A percentile compares a stretch with the other conserved stretches of the same genome.
phyloP scores from a whole-genome alignment of 2,888 invertebrate genomes.

The Alsophila aescularia region DNA sequence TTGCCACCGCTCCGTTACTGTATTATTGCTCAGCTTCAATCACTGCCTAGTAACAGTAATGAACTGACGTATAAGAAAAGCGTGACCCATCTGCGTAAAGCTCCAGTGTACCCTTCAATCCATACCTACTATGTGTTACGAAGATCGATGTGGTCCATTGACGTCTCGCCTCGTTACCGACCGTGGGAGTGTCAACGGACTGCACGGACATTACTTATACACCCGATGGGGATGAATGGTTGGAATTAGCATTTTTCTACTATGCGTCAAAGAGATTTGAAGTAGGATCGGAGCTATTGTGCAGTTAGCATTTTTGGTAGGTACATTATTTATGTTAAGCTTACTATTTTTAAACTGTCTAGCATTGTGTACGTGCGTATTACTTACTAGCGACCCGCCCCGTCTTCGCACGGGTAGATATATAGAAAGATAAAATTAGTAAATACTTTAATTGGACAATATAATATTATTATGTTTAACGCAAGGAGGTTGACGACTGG shows the following conservation, averaged over 20 bases:
- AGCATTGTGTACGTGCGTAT: no score
- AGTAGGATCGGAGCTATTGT: neutral
- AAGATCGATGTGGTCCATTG: conserved; percentile 38
- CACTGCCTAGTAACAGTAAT: no score
- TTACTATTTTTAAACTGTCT: no score
- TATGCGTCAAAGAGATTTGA: conserved; percentile 3
- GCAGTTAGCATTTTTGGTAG: neutral
- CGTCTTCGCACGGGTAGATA: no score
- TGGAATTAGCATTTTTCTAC: conserved; percentile 21
- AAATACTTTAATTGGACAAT: no score
- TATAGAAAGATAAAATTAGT: no score
- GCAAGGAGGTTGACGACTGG: no score
- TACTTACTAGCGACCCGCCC: no score
- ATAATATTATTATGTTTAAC: no score
- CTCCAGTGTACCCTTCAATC: neutral
- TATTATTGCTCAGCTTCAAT: no score
- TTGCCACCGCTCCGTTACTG: no score
- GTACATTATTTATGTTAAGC: neutral
- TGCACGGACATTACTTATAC: conserved; percentile 35
- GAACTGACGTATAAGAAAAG: neutral
- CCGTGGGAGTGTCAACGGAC: conserved; percentile 32
- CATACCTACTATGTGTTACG: conserved; percentile 19
- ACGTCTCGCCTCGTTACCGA: conserved; percentile 32
- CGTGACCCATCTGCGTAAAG: neutral
- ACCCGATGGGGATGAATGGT: conserved; percentile 25